Base-by-base conservation (phyloP, 2,797 vertebrate genomes). In the Anguilla anguilla region DNA sequence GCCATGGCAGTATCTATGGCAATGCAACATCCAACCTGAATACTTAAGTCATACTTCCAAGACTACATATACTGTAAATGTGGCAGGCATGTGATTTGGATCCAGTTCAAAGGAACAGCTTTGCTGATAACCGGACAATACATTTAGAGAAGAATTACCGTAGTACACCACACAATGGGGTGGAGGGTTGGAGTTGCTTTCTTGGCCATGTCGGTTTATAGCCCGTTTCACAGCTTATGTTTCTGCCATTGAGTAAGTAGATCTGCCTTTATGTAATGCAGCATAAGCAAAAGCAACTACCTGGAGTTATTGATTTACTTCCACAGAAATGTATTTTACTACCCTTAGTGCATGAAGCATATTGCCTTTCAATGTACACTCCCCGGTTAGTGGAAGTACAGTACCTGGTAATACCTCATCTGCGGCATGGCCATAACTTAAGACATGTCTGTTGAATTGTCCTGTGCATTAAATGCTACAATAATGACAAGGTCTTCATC, bases 291-390 rank as follows among this genome's bases (percentile, higher is more conserved):
- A 53, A 84, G 59, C 31, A 83, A 87, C 39, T 53, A 64, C 43
- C 59, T 53, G 55, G 61, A 46, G 53, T 83, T 83, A 87, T 87
- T 72, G 87, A 87, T 87, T 84, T 83, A n/a, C 61, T 69, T 84
- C 82, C 31, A 72, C 49, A 64, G 49, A 49, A 84, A 87, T 84
- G 67, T 35, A 9, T 19, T 57, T 31, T 61, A 87, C 49, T 69
- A 69, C 57, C 51, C 61, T 83, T n/a, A 82, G 53, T 49, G 43
- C 46, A 55, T 15, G 61, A 49, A 25, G 64, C 19, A 51, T n/a
- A 39, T 49, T 61, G 57, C 55, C 79, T 61, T 31, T 49, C 22
- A 51, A 22, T 53, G 57, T 46, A 39, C 69, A 74, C 55, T 59
- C 49, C 55, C 67, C 69, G 31, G 11, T 13, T n/a, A 64, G 61